A percentile compares a stretch with the other conserved stretches of the same genome.
Conservation (phyloP, 2,888 invertebrate species). For the Cyrtodaria siliqua region DNA sequence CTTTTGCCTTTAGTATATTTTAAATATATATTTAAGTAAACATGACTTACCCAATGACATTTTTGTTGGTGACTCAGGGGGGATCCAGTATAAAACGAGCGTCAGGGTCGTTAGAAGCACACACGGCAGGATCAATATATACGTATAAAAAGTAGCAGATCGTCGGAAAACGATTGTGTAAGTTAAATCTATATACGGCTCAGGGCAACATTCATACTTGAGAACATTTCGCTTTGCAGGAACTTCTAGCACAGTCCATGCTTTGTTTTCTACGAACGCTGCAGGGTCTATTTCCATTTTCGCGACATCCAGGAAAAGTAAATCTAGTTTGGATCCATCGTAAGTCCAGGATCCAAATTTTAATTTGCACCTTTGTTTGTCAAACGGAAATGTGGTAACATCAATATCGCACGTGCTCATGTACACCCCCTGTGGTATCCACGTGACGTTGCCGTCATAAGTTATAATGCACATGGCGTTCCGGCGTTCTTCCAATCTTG, state of each 20-base stretch:
- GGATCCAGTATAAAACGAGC: constrained; percentile 86
- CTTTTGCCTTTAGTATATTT: too few relatives aligned
- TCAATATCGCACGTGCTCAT: constrained; percentile 85
- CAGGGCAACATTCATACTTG: constrained; percentile 82
- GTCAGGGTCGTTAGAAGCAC: constrained; percentile 85
- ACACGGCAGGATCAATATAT: constrained; percentile 86
- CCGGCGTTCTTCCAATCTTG: constrained; percentile 84
- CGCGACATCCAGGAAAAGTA: constrained; percentile 68
- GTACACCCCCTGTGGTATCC: constrained; percentile 84
- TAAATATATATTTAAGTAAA: neutral
- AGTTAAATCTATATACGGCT: constrained; percentile 82
- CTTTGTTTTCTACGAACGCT: constrained; percentile 84
- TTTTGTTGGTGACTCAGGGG: constrained; percentile 86
- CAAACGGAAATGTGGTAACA: constrained; percentile 85
- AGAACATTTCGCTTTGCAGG: constrained; percentile 79
- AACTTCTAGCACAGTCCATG: constrained; percentile 82
- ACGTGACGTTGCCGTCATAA: constrained; percentile 77
- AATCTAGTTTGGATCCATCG: constrained; percentile 81
- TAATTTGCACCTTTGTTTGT: constrained; percentile 84
- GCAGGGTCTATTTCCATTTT: constrained; percentile 69
- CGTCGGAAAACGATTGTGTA: constrained; percentile 81
- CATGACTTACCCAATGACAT: constrained; percentile 84
- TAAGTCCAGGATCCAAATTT: constrained; percentile 86
- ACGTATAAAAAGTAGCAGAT: constrained; percentile 84
- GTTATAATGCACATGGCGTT: constrained; percentile 84